These are phyloP conservation scores for Oreochromis spilurus DNA, from an alignment of 2,113 vertebrate genomes.

Conservation along the genomic window DNA sequence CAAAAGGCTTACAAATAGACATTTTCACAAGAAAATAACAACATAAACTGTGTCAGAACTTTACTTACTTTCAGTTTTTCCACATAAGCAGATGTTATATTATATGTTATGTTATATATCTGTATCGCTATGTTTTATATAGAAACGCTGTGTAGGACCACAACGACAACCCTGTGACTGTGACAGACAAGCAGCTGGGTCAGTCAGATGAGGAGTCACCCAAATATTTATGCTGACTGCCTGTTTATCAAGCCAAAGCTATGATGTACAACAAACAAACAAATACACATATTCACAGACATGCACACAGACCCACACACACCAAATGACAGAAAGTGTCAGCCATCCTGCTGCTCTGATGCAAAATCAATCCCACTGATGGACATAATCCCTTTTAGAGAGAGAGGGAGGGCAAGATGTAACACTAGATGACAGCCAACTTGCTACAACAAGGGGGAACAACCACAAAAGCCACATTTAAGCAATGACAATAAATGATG, in stretches of 20 bases:
- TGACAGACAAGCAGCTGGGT: slow-evolving; percentile 14
- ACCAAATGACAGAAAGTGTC: slow-evolving; percentile 31
- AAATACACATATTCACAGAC: neutral
- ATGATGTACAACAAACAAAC: neutral
- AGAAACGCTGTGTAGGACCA: neutral
- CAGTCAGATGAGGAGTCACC: neutral
- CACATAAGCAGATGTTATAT: neutral
- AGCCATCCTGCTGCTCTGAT: slow-evolving; percentile 34
- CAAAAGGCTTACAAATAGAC: neutral
- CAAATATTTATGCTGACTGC: slow-evolving; percentile 21
- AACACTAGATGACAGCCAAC: slow-evolving; percentile 37
- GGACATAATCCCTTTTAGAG: slow-evolving; percentile 45
- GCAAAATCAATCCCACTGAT: slow-evolving; percentile 59
- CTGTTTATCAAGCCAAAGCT: slow-evolving; percentile 30
- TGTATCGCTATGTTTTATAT: neutral
- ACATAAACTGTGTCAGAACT: neutral
- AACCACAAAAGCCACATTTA: neutral
- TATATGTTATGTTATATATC: neutral
- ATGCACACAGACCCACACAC: neutral
- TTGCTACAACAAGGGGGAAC: neutral
- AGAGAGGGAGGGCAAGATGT: slow-evolving; percentile 1
- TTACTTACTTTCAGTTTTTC: neutral
- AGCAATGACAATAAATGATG: slow-evolving; percentile 21
- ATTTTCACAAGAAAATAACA: neutral
- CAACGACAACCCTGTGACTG: neutral